Conservation (phyloP, 64 coral and sea anemone genomes). For the Pocillopora verrucosa region DNA sequence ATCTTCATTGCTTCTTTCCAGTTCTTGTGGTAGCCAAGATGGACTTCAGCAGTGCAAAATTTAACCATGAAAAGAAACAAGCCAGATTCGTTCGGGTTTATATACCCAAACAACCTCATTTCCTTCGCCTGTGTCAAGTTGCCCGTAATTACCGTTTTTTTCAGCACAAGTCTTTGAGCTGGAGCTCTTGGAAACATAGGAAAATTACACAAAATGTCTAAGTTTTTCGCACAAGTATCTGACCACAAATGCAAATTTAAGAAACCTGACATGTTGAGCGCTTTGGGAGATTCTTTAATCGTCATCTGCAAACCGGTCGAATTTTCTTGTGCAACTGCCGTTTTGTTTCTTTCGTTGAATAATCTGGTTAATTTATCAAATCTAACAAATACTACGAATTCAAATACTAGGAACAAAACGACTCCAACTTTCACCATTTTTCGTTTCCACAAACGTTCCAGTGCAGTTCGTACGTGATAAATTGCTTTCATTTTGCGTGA, state of each 20-base stretch:
- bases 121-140: background rate
- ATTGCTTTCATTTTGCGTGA: background rate
- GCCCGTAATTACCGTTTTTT: background rate
- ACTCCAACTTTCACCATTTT: background rate
- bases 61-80: constrained; percentile 10
- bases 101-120: constrained; percentile 33
- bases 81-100: constrained; percentile 15
- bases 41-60: constrained; percentile 5
- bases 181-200: constrained; percentile 47
- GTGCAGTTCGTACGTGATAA: background rate
- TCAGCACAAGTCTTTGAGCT: background rate
- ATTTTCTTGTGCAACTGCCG: background rate
- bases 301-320: background rate
- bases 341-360: background rate
- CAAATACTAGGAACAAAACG: background rate
- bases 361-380: background rate
- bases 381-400: background rate
- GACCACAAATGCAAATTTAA: constrained; percentile 52
- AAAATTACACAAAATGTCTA: constrained; percentile 41
- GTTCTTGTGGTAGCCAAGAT: background rate
- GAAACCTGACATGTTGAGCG: background rate
- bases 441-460: background rate
- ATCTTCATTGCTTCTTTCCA: background rate
- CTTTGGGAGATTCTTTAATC: background rate
- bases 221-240: constrained; percentile 27